phyloP scores from a whole-genome alignment of 1,140 invertebrate species.

The Zaprionus kolodkinae region DNA sequence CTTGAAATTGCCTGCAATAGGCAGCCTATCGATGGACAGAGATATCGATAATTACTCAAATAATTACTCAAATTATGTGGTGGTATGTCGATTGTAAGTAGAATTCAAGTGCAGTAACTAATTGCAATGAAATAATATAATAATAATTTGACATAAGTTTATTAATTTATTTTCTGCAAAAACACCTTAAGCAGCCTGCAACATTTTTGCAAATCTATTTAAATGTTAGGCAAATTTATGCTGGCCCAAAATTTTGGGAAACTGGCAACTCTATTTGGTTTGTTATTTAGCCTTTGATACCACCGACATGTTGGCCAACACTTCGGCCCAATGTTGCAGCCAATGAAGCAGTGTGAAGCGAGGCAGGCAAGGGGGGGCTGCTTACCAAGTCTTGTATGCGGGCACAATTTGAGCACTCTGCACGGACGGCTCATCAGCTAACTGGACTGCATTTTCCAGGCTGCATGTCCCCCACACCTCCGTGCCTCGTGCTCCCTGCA shows the following conservation, averaged over 20 bases:
- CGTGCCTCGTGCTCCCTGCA: not conserved
- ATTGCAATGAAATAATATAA: too few relatives aligned
- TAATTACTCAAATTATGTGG: too few relatives aligned
- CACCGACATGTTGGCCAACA: not conserved
- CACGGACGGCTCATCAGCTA: conserved; percentile 4
- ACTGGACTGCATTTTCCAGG: not conserved
- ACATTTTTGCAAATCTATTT: not conserved
- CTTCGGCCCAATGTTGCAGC: not conserved
- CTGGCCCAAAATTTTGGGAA: too few relatives aligned
- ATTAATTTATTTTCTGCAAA: too few relatives aligned
- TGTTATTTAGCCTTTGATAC: conserved; percentile 3
- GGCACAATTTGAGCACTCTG: conserved; percentile 28
- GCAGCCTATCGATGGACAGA: too few relatives aligned
- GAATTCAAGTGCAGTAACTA: too few relatives aligned
- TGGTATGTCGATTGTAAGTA: too few relatives aligned
- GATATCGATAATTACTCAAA: too few relatives aligned
- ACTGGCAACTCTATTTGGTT: not conserved
- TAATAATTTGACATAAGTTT: too few relatives aligned
- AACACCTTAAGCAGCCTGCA: not conserved
- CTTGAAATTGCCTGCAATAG: too few relatives aligned
- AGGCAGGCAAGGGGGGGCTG: not conserved
- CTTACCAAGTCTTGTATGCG: not conserved
- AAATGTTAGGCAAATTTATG: not conserved
- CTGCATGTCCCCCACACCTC: not conserved
- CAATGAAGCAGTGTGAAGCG: conserved; percentile 9